Conservation (phyloP, 2,797 vertebrate genomes). For the Amphiprion clarkii region DNA sequence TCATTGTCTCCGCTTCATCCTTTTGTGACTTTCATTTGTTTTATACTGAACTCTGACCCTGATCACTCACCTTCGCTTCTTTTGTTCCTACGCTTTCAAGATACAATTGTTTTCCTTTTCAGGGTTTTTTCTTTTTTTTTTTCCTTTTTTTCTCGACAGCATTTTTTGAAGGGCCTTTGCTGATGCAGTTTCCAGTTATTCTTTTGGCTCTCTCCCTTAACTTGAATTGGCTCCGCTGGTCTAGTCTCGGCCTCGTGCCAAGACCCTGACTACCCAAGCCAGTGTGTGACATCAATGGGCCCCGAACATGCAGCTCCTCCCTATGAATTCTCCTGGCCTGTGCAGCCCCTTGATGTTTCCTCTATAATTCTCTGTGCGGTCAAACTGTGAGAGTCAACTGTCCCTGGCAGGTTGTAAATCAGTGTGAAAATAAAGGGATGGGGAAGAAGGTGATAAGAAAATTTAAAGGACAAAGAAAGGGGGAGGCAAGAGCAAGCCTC, state of each 20-base stretch:
- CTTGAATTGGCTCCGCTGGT: slow-evolving; percentile 81
- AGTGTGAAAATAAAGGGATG: slow-evolving; percentile 67
- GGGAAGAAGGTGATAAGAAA: slow-evolving; percentile 66
- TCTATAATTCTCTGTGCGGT: slow-evolving; percentile 58
- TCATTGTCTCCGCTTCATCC: slow-evolving; percentile 63
- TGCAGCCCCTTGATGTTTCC: slow-evolving; percentile 52
- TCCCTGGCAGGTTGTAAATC: slow-evolving; percentile 73
- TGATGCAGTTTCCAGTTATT: slow-evolving; percentile 89
- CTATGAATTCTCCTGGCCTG: slow-evolving; percentile 56
- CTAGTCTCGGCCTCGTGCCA: slow-evolving; percentile 79
- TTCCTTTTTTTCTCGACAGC: slow-evolving; percentile 57
- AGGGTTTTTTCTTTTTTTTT: slow-evolving; percentile 52
- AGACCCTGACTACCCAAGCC: slow-evolving; percentile 59
- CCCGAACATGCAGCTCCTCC: slow-evolving; percentile 66
- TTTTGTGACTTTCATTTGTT: slow-evolving; percentile 68
- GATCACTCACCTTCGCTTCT: slow-evolving; percentile 83
- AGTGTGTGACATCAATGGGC: slow-evolving; percentile 75
- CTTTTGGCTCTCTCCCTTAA: slow-evolving; percentile 80
- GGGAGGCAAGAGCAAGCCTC: slow-evolving; percentile 44
- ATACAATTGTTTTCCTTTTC: slow-evolving; percentile 85
- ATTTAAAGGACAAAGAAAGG: slow-evolving; percentile 62
- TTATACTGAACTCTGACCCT: slow-evolving; percentile 74
- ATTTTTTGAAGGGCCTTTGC: slow-evolving; percentile 74
- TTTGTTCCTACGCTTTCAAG: slow-evolving; percentile 86
- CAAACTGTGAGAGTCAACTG: slow-evolving; percentile 66